Conservation (phyloP, 2,888 invertebrate genomes). For the Conops quadrifasciatus region DNA sequence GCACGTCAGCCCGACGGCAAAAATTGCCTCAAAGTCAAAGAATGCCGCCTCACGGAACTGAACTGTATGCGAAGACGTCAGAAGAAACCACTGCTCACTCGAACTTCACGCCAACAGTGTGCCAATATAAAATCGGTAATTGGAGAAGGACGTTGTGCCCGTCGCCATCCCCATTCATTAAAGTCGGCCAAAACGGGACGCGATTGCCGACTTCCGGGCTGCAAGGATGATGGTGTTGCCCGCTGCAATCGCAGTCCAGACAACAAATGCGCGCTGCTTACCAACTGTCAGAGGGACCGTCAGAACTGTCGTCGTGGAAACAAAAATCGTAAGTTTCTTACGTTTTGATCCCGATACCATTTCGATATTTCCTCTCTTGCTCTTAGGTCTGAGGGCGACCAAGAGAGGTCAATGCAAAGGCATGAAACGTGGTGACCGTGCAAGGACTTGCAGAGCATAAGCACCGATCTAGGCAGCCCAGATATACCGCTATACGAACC, state of each 20-base stretch:
- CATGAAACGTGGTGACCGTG: conserved; percentile 37
- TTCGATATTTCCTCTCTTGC: no score
- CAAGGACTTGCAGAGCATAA: conserved; percentile 40
- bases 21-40: conserved; percentile 44
- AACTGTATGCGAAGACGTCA: conserved; percentile 46
- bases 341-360: neutral
- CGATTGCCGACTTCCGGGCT: conserved; percentile 32
- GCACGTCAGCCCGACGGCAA: conserved; percentile 41
- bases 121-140: conserved; percentile 30
- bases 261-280: conserved; percentile 46
- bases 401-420: conserved; percentile 36
- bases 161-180: neutral
- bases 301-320: conserved; percentile 47
- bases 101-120: conserved; percentile 19
- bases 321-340: conserved; percentile 8
- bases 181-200: conserved; percentile 7
- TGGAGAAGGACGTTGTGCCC: conserved; percentile 38
- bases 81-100: neutral
- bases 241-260: conserved; percentile 47
- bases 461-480: no score
- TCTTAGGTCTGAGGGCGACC: conserved; percentile 11
- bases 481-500: no score
- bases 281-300: conserved; percentile 48
- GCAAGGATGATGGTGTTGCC: conserved; percentile 35
- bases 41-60: conserved; percentile 49